Conservation (phyloP, 2,113 vertebrate species). For the Heterotis niloticus region DNA sequence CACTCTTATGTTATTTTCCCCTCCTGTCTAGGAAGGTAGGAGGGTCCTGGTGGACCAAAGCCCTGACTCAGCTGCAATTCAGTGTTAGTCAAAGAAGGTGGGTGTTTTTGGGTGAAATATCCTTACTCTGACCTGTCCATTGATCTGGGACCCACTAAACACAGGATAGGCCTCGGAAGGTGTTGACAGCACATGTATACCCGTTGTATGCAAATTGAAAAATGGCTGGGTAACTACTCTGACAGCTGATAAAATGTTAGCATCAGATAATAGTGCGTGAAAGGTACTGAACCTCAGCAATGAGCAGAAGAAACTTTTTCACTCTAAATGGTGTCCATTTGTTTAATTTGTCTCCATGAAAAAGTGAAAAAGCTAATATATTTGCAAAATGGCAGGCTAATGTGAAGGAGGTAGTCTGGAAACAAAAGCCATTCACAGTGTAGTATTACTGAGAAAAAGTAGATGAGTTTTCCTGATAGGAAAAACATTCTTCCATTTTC, state of each 20-base stretch:
- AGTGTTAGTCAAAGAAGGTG: too few relatives aligned
- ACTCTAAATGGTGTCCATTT: too few relatives aligned
- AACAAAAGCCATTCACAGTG: background rate
- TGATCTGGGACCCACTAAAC: background rate
- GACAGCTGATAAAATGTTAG: background rate
- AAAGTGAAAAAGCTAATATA: too few relatives aligned
- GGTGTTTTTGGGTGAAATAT: too few relatives aligned
- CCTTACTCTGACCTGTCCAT: background rate
- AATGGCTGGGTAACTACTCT: background rate
- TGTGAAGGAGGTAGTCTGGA: background rate
- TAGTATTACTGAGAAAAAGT: background rate
- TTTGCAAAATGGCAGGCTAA: too few relatives aligned
- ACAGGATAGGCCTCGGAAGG: background rate
- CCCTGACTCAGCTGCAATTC: too few relatives aligned
- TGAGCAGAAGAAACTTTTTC: too few relatives aligned
- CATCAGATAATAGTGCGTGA: background rate
- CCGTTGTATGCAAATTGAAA: background rate
- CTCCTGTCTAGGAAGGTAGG: constrained; percentile 1
- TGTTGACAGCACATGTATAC: background rate
- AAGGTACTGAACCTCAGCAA: background rate
- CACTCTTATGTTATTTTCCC: background rate
- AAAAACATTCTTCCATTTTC: background rate
- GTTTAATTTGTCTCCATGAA: too few relatives aligned
- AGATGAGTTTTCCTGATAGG: background rate
- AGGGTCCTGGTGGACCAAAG: background rate